These are phyloP conservation scores for Grallaria varia DNA, from an alignment of 2,113 vertebrate genomes.

Conservation along the genomic window DNA sequence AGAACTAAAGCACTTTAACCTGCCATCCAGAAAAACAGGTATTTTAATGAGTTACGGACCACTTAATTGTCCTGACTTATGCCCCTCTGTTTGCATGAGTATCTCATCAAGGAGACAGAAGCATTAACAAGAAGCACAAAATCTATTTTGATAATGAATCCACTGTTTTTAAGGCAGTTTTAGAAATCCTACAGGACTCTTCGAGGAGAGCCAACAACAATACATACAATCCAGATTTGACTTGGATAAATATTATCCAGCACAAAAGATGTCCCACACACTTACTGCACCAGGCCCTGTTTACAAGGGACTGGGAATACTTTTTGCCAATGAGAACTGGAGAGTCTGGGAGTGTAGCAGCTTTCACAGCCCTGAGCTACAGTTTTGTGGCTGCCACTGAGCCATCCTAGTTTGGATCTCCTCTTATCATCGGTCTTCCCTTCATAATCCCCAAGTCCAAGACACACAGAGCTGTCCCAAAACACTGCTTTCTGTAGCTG, in stretches of 20 bases:
- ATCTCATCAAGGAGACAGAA: neutral
- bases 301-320: neutral
- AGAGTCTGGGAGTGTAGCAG: neutral
- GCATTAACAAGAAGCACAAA: constrained; percentile 7
- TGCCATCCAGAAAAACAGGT: neutral
- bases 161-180: neutral
- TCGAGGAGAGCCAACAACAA: neutral
- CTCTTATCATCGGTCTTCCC: neutral
- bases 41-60: neutral
- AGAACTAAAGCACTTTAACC: neutral
- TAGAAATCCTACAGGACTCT: neutral
- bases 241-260: neutral
- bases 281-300: neutral
- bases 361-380: neutral
- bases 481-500: neutral
- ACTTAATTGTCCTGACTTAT: neutral
- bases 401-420: neutral
- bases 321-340: neutral
- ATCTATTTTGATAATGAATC: constrained; percentile 8
- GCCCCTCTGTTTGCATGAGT: neutral
- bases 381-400: neutral
- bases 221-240: neutral
- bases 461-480: neutral
- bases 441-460: neutral
- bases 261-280: neutral